Base-by-base conservation (phyloP, 92 coral and sea anemone genomes). In the Parazoanthus darwini region DNA sequence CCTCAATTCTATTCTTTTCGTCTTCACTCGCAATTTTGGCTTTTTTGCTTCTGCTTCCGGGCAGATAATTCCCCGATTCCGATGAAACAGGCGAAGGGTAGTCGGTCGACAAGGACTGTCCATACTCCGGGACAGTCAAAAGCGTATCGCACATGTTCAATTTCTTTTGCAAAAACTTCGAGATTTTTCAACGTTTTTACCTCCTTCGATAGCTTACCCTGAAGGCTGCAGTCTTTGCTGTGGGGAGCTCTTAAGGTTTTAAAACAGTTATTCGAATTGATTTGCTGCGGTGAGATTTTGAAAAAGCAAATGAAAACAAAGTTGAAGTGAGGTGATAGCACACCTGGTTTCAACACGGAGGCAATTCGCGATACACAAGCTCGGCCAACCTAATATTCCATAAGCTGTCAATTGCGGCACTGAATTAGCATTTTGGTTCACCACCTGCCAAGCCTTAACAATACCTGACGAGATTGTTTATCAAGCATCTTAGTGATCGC, bases 371-470 rank as follows among this genome's bases (percentile, higher is more conserved):
- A 88, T 86, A 92, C 91, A 79, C 89, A 82, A 80, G 54, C 26
- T 88, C 89, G 84, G 88, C 77, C 56, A 88, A 90, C 71, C 91
- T 89, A 87, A 94, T 90, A 92, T 82, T 86, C 70, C 90, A 78
- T 71, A 74, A 90, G 88, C 95, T 93, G 95, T 94, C 97, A 94
- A 80, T 79, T 90, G 58, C 33, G 37, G 76, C 65, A 74, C 68
- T 77, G 88, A 89, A 94, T 94, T 94, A 94, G 98, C 98, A 94
- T 94, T 91, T 89, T 71, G 82, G 89, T 66, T 86, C 81, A 91
- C 92, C 98, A 94, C 98, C 98, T 94, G 98, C 94, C 81, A 48
- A 6, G 13, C 11, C 25, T 54, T 75, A 89, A 94, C 98, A 94
- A 94, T 87, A 85, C 86, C 91, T 79, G 77, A 86, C 93, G 86